These are phyloP conservation scores for Ceryle rudis DNA, from an alignment of 2,797 vertebrate species.

Conservation along the genomic window DNA sequence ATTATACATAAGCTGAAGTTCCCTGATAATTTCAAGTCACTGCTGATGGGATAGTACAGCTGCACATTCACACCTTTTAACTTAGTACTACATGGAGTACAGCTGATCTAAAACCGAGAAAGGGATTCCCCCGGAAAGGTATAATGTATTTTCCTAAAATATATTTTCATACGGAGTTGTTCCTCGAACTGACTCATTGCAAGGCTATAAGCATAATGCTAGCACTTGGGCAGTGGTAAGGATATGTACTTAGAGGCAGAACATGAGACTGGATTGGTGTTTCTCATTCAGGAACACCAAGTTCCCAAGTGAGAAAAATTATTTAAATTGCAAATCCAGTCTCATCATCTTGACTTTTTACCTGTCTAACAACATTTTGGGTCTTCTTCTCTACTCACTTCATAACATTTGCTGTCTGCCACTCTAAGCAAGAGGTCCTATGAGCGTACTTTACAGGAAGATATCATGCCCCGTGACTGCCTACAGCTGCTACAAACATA, in stretches of 20 bases:
- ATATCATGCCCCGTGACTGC: neutral
- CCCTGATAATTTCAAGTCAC: neutral
- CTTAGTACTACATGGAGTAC: neutral
- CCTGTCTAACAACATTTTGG: neutral
- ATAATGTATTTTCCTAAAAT: neutral
- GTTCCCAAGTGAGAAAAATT: neutral
- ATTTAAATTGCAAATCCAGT: neutral
- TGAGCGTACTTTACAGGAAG: neutral
- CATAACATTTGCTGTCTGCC: neutral
- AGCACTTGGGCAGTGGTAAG: neutral
- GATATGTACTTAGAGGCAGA: neutral
- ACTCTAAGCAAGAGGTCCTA: neutral
- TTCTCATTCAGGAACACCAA: neutral
- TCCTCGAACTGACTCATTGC: neutral
- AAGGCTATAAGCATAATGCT: neutral
- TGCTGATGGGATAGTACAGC: neutral
- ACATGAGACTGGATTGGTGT: neutral
- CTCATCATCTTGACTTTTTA: neutral
- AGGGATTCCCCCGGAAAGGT: neutral
- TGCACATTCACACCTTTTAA: neutral
- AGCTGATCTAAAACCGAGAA: neutral
- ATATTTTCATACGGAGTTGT: neutral
- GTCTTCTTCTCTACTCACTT: neutral
- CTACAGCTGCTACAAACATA: neutral
- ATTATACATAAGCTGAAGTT: neutral